Evolutionary conservation across 2,113 vertebrate genomes (phyloP), one percentile per base, ranked within the genome.

Genomic region (Muntiacus muntjak): DNA sequence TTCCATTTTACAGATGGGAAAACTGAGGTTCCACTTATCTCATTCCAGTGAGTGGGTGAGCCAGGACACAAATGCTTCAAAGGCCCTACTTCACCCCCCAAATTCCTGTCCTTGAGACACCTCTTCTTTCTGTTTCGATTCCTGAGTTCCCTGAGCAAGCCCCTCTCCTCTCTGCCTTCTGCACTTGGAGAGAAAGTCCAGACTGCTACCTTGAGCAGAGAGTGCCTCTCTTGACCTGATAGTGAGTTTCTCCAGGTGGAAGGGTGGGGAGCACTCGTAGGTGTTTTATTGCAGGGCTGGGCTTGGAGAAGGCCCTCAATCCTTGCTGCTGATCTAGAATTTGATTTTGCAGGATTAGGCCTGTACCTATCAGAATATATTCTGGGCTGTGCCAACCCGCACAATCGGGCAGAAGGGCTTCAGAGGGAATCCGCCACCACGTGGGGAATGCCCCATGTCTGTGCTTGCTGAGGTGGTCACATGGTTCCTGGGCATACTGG

Each of bases 261-360:
- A 47, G 45, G 84, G 30, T 60, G 54, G 78, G 62, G 58, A 71
- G 14, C 1, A 17, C 33, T 21, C 3, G 47, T 43, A 36, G 62
- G 54, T 54, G 43, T 76, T 17, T 23, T 19, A 76, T 43, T 7
- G 4, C 23, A 58, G 95, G 52, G 36, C 91, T 58, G 85, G 85
- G 55, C 87, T 93, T 83, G 71, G 64, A 76, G 45, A 89, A 95
- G 43, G 55, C 57, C 55, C 36, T 40, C 6, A 0, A 10, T 91
- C 40, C 47, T 95, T 89, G 78, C 62, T 36, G 89, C 95, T 55
- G 87, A 93, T 93, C 50, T 93, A 23, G 55, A 33, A 62, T 96
- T 97, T 57, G 92, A 86, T 50, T 55, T 55, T 55, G 25, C 87
- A 97, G 84, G 95, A 87, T 81, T 81, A 58, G 81, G 81, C 94